Base-by-base conservation (phyloP, 2,113 vertebrate genomes). In the Dolichotis patagonum region DNA sequence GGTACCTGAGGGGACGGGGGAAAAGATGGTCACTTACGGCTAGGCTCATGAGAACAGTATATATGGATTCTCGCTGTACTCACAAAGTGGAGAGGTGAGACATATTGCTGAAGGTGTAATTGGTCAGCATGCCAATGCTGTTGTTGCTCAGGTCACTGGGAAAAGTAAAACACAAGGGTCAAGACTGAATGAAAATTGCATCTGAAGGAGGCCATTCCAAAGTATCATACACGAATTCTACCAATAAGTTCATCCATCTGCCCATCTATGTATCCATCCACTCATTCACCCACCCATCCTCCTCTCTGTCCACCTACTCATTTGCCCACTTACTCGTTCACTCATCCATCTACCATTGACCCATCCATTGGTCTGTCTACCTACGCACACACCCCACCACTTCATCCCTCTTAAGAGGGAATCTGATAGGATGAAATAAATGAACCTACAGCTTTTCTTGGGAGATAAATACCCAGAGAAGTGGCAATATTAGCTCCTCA, bases 91-190 rank as follows among this genome's bases (percentile, higher is more conserved):
- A 99, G 91, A 99, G 99, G 95, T 99, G 99, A 52, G 99, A 99
- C 99, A 99, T 99, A 98, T 99, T 99, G 98, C 97, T 99, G 99
- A 99, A 99, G 98, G 99, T 99, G 96, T 99, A 98, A 17, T 99
- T 99, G 93, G 99, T 98, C 98, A 99, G 95, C 0, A 98, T 89
- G 35, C 99, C 98, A 97, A 99, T 99, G 98, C 99, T 99, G 99
- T 99, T 99, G 99, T 99, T 99, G 98, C 99, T 99, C 97, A 99
- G 98, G 98, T 99, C 99, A 91, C 99, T 99, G 98, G 75, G 91
- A 87, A 97, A 96, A 97, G 90, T 3, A 96, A 10, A 96, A 77
- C 84, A 97, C 89, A 97, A 94, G 26, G 16, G 91, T 16, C 0
- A 82, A 4, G 56, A 13, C 24, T 73, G 19, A 58, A 38, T 60